These are phyloP conservation scores for Reinhardtius hippoglossoides DNA, from an alignment of 2,113 vertebrate genomes.

Conservation along the genomic window DNA sequence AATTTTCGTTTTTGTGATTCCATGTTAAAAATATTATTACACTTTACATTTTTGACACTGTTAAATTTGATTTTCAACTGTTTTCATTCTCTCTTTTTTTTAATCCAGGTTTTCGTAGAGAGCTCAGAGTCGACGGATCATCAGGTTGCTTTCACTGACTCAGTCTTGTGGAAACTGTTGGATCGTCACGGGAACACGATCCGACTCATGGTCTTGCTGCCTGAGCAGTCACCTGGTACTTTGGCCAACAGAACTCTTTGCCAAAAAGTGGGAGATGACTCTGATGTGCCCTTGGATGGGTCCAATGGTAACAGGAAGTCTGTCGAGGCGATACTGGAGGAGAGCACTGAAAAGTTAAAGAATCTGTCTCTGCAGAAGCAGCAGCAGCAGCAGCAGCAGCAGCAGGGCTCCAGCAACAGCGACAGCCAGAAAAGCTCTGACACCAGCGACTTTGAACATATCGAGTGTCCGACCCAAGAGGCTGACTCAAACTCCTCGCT, in stretches of 20 bases:
- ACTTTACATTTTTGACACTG: too few relatives aligned
- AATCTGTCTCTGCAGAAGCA: slow-evolving; percentile 90
- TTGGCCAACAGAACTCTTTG: slow-evolving; percentile 86
- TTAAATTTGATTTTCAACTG: too few relatives aligned
- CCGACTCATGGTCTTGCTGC: slow-evolving; percentile 90
- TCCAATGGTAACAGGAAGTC: slow-evolving; percentile 89
- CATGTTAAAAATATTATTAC: too few relatives aligned
- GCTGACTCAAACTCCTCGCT: slow-evolving; percentile 88
- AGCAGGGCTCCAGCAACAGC: slow-evolving; percentile 89
- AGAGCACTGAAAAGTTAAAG: slow-evolving; percentile 98
- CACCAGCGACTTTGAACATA: slow-evolving; percentile 95
- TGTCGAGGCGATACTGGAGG: slow-evolving; percentile 95
- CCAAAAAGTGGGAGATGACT: slow-evolving; percentile 86
- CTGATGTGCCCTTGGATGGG: slow-evolving; percentile 86
- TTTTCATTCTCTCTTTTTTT: not conserved
- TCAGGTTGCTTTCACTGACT: slow-evolving; percentile 91
- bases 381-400: slow-evolving; percentile 85
- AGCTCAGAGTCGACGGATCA: slow-evolving; percentile 92
- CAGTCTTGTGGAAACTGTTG: slow-evolving; percentile 94
- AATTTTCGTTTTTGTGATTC: not conserved
- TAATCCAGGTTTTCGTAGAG: slow-evolving; percentile 92
- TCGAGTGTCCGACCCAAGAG: slow-evolving; percentile 92
- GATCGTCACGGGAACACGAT: slow-evolving; percentile 98
- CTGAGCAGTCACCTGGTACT: slow-evolving; percentile 91
- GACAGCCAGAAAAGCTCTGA: slow-evolving; percentile 97